These are phyloP conservation scores for Prochilodus magdalenae DNA, from an alignment of 2,113 vertebrate genomes.

Conservation along the genomic window DNA sequence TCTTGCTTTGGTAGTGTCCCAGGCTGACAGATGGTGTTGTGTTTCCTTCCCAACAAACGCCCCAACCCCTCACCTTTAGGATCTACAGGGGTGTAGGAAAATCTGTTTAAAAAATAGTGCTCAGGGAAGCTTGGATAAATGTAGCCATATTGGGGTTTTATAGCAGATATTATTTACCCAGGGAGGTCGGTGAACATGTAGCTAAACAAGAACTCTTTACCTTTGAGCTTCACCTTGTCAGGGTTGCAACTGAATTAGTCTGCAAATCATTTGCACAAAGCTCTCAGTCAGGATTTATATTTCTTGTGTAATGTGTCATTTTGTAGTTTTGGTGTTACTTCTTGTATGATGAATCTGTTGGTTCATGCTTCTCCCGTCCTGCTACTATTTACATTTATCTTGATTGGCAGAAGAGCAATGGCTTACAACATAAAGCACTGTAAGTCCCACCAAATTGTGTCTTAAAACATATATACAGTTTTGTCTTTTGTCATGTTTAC, in stretches of 20 bases:
- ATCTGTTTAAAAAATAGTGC: background rate
- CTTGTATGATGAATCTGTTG: background rate
- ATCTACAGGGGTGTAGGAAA: background rate
- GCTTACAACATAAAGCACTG: background rate
- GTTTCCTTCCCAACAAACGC: conserved; percentile 48
- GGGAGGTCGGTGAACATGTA: conserved; percentile 11
- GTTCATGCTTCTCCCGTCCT: background rate
- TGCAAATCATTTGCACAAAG: background rate
- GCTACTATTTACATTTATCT: background rate
- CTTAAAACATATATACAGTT: no score
- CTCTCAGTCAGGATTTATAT: background rate
- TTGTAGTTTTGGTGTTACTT: background rate
- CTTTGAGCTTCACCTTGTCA: background rate
- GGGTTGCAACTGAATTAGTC: background rate
- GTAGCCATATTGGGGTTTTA: background rate
- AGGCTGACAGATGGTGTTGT: conserved; percentile 54
- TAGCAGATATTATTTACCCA: background rate
- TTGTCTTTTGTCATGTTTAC: no score
- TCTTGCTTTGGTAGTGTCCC: conserved; percentile 28
- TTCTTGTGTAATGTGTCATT: background rate
- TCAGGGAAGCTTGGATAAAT: background rate
- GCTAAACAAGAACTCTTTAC: background rate
- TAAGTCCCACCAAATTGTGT: no score
- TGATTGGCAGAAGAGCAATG: no score
- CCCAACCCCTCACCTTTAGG: conserved; percentile 22